Evolutionary conservation across 2,797 vertebrate species (phyloP).

Genomic region (Peromyscus nudipes): DNA sequence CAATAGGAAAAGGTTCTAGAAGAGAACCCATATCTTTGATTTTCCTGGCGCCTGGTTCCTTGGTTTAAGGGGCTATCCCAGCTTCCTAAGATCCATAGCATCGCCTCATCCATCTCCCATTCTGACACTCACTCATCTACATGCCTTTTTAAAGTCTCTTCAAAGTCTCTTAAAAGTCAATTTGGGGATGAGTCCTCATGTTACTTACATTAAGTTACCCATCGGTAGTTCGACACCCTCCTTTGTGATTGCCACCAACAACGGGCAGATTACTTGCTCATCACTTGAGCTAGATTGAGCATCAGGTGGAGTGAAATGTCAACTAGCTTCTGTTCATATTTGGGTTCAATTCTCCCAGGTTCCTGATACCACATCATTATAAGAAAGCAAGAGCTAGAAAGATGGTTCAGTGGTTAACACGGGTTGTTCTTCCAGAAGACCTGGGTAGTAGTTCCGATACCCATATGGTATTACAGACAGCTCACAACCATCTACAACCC

Average conservation of each 20-base stretch:
- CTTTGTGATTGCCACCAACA: not conserved
- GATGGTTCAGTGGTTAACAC: not conserved
- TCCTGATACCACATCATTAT: not conserved
- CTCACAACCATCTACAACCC: not conserved
- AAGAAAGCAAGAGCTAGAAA: not conserved
- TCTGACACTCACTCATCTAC: not conserved
- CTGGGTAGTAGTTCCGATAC: not conserved
- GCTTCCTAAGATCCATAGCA: not conserved
- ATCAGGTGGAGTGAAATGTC: not conserved
- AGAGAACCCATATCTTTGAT: not conserved
- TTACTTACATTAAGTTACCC: too few species aligned
- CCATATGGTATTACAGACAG: not conserved
- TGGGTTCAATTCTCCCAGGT: not conserved
- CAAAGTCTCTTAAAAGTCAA: too few species aligned
- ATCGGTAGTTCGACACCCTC: too few species aligned
- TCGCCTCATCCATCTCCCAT: not conserved
- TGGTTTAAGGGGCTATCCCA: too few species aligned
- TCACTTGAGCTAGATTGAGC: not conserved
- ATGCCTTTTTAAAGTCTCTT: not conserved
- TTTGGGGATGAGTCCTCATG: too few species aligned
- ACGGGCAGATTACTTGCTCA: not conserved
- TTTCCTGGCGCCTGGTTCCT: not conserved
- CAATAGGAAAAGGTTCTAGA: too few species aligned
- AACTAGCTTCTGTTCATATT: not conserved
- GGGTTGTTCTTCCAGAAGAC: not conserved